Conservation (phyloP, 2,888 invertebrate species). For the Lydus trimaculatus region DNA sequence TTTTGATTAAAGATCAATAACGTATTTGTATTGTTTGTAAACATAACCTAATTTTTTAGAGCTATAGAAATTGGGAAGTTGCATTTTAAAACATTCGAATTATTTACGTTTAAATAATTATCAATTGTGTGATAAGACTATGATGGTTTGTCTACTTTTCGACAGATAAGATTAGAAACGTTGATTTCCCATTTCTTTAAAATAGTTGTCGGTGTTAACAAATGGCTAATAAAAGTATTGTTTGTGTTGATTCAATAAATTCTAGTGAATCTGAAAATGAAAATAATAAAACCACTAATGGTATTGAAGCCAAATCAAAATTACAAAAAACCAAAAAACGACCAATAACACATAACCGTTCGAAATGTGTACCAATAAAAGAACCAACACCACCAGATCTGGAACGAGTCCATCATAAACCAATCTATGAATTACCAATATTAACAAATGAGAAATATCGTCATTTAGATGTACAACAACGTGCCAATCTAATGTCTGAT, state of each 20-base stretch:
- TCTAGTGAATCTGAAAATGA: neutral
- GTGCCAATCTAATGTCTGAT: slow-evolving; percentile 11
- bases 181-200: too few relatives aligned
- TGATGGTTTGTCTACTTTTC: too few relatives aligned
- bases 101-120: too few relatives aligned
- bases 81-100: too few relatives aligned
- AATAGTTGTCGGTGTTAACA: too few relatives aligned
- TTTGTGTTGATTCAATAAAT: neutral
- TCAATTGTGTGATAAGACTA: too few relatives aligned
- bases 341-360: too few relatives aligned
- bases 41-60: neutral
- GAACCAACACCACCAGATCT: neutral
- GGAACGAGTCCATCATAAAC: slow-evolving; percentile 4
- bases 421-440: slow-evolving; percentile 13
- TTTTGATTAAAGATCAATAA: too few relatives aligned
- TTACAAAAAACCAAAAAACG: too few relatives aligned
- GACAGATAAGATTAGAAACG: too few relatives aligned
- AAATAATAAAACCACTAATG: neutral
- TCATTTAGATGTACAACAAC: slow-evolving; percentile 7
- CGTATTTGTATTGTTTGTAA: slow-evolving; percentile 3
- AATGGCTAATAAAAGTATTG: neutral
- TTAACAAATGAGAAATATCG: slow-evolving; percentile 14
- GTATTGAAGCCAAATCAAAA: neutral
- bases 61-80: too few relatives aligned
- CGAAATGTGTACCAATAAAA: neutral